Conservation (phyloP, 2,113 vertebrate species). For the Origma solitaria region DNA sequence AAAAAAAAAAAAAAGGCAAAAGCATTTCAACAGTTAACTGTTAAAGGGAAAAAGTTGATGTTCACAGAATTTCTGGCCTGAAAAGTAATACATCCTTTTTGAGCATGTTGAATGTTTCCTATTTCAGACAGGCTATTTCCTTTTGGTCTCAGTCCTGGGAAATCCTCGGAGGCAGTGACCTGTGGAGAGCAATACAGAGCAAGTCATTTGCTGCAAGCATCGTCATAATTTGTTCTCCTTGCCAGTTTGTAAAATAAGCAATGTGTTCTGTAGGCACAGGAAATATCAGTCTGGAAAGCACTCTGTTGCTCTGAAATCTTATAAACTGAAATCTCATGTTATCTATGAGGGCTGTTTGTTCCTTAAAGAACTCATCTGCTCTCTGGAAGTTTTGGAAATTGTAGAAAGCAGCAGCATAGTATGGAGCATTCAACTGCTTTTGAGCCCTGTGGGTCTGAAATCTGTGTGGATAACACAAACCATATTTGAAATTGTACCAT, state of each 20-base stretch:
- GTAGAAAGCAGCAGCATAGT: not conserved
- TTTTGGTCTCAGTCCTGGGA: not conserved
- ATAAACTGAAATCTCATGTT: not conserved
- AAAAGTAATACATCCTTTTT: not conserved
- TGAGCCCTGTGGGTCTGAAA: not conserved
- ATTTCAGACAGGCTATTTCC: not conserved
- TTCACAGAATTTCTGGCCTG: not conserved
- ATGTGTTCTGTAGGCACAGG: not conserved
- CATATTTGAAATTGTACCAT: not conserved
- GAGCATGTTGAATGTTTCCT: not conserved
- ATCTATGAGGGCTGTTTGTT: not conserved
- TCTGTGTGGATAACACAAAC: not conserved
- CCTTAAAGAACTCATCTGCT: not conserved
- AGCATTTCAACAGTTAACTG: not conserved
- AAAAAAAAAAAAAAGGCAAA: not conserved
- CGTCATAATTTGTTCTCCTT: conserved; percentile 12
- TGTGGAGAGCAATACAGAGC: not conserved
- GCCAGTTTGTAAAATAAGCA: not conserved
- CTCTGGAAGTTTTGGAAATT: not conserved
- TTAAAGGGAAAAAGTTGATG: not conserved
- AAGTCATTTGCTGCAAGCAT: not conserved
- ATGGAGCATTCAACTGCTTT: not conserved
- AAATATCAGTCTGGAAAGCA: not conserved
- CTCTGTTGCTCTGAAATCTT: not conserved
- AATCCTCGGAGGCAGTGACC: not conserved